Evolutionary conservation across 2,113 vertebrate species (phyloP), one percentile per base, ranked within the genome.

Genomic region (Brachypodius melanocephalos): DNA sequence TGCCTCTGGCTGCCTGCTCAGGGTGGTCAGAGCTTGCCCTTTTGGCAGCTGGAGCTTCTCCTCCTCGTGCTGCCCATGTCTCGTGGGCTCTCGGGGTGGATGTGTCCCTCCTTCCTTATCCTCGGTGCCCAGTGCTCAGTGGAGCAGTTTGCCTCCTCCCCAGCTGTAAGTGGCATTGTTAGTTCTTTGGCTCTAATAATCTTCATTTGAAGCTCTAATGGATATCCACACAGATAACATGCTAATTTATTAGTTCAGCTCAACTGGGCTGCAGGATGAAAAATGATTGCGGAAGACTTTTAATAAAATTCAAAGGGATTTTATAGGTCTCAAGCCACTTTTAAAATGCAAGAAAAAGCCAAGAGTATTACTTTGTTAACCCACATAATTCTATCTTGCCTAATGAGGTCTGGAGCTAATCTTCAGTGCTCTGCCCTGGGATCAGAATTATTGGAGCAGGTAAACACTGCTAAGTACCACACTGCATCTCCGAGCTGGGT

Each of bases 271-370:
- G 95, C 73, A 62, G 93, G 94, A 97, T 97, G 95, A 97, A 96
- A 97, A 97, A 97, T 96, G 72, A 96, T 97, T 91, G 73, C 1
- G 3, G 80, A 91, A 97, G 89, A 94, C 92, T 97, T 94, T 94
- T 97, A 97, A 97, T 97, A 97, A 97, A 97, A 97, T 97, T 96
- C 94, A 97, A 89, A 93, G 96, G 94, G 96, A 96, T 97, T 96
- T 97, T 95, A 97, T 96, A 96, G 96, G 97, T 97, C 97, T 97
- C 97, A 93, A 96, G 96, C 93, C 94, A 96, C 93, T 95, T 97
- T 97, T 97, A 96, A 97, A 98, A 97, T 96, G 95, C 95, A 95
- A 82, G 90, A 94, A 91, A 95, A 97, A 97, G 93, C 86, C 82
- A 83, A 92, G 94, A 96, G 95, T 89, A 95, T 95, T 95, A 96